Evolutionary conservation across 2,888 invertebrate species (phyloP), one percentile per base, ranked within the genome.

Genomic region (Erebia epiphron): DNA sequence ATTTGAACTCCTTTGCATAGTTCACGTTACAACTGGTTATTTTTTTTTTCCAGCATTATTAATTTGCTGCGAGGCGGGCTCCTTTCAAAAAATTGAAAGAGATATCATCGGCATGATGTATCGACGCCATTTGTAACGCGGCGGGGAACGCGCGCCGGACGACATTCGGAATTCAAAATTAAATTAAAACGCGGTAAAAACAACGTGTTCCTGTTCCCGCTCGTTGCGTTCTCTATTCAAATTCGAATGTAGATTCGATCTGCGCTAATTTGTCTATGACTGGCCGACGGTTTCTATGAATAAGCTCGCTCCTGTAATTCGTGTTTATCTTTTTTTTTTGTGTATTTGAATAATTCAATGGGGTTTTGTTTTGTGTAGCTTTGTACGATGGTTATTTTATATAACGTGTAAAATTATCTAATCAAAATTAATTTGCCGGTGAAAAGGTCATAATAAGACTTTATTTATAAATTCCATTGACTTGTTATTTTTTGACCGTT

Each of bases 81-180:
- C 83, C 85, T 83, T 90, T 88, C 87, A 87, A 87, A 90, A 62
- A 90, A 88, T 89, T 91, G 89, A 93, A 91, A 90, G 89, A 92
- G 93, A 93, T 92, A 92, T 91, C 92, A 92, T 92, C 92, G 86
- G 79, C 79, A 86, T 92, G 93, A 93, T 92, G 91, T 87, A 92
- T 92, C 82, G 88, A 84, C 83, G 86, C 89, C 91, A 93, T 93
- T 93, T 90, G 91, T 92, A 85, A 88, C 81, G 89, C 83, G 88
- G 88, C 86, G 91, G 92, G 89, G 82, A 86, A 86, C 81, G 84
- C 83, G 81, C 83, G 83, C 80, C 81, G 83, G 82, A 83, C 87
- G 87, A 89, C 88, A 88, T 90, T 88, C 89, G 85, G 79, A 89
- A 91, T 90, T 89, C 86, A 86, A 92, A 91, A 84, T 92, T 92